These are phyloP conservation scores for Drosophila biarmipes DNA, from an alignment of 1,140 invertebrate species.

Conservation along the genomic window DNA sequence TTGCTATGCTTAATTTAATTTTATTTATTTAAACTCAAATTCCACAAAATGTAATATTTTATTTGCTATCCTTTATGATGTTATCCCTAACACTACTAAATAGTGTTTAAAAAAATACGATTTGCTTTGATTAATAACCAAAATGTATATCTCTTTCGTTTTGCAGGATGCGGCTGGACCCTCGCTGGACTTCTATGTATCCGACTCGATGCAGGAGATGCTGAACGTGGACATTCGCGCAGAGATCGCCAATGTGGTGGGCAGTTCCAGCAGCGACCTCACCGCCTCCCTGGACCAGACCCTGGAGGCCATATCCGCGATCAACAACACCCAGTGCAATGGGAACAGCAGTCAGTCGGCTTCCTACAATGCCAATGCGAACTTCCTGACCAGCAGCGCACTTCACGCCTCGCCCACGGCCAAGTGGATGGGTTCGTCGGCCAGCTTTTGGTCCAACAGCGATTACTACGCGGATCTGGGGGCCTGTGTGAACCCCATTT, in stretches of 20 bases:
- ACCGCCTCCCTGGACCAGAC: slow-evolving; percentile 80
- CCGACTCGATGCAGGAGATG: slow-evolving; percentile 90
- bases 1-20: too few relatives aligned
- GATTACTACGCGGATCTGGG: slow-evolving; percentile 90
- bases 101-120: too few relatives aligned
- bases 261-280: slow-evolving; percentile 87
- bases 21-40: too few relatives aligned
- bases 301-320: slow-evolving; percentile 69
- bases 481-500: slow-evolving; percentile 92
- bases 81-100: too few relatives aligned
- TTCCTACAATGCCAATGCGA: slow-evolving; percentile 58
- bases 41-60: too few relatives aligned
- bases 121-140: neutral
- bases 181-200: slow-evolving; percentile 87
- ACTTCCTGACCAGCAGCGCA: slow-evolving; percentile 51
- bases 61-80: too few relatives aligned
- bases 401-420: slow-evolving; percentile 74
- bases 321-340: slow-evolving; percentile 45
- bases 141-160: slow-evolving; percentile 21
- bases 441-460: slow-evolving; percentile 89
- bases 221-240: slow-evolving; percentile 93
- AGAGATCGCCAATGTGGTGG: slow-evolving; percentile 91
- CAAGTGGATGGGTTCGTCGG: slow-evolving; percentile 85
- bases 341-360: slow-evolving; percentile 17
- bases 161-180: slow-evolving; percentile 86